These are phyloP conservation scores for Sylvia atricapilla DNA, from an alignment of 2,113 vertebrate genomes.

Conservation along the genomic window DNA sequence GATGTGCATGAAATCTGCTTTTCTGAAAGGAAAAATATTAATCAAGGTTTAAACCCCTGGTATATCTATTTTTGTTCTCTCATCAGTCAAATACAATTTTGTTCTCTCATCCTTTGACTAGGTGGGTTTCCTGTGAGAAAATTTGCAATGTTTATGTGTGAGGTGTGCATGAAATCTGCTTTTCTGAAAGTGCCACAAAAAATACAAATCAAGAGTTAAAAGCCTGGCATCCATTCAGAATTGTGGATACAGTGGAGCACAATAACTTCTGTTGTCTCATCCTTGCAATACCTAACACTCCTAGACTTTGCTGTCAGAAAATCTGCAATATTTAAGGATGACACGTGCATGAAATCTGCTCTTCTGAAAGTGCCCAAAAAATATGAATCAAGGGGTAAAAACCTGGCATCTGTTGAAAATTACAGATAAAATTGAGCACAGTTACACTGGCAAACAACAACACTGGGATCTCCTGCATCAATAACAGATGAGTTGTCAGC, in stretches of 20 bases:
- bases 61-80: no score
- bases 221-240: no score
- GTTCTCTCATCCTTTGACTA: no score
- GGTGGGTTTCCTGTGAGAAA: no score
- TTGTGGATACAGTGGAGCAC: no score
- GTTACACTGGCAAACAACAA: background rate
- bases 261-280: no score
- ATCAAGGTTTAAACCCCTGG: background rate
- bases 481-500: background rate
- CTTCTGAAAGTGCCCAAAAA: background rate
- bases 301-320: background rate
- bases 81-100: no score
- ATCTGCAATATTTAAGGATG: background rate
- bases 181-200: no score
- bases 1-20: background rate
- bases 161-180: no score
- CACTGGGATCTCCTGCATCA: background rate
- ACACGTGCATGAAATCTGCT: background rate
- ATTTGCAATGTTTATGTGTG: no score
- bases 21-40: background rate
- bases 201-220: no score
- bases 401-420: background rate
- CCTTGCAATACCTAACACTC: no score
- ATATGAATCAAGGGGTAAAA: background rate
- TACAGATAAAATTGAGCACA: fast-evolving